Base-by-base conservation (phyloP, 2,888 invertebrate species). In the Epistrophe eligans region DNA sequence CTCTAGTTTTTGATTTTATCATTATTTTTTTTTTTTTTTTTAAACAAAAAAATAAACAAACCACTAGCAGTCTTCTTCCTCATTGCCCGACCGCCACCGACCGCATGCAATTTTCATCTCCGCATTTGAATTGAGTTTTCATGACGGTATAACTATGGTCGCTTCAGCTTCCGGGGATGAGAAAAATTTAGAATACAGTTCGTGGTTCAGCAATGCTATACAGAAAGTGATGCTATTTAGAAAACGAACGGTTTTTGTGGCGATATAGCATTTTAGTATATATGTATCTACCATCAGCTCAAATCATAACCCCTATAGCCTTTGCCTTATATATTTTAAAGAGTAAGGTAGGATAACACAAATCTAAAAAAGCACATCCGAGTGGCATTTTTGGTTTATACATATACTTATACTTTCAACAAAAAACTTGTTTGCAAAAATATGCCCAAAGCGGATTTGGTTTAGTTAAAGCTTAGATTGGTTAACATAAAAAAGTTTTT, bases 81-180 rank as follows among this genome's bases (percentile, higher is more conserved):
- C 35, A 40, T 40, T 40, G 40, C 13, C 40, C 60, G 7, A 11
- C 19, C 24, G 1, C 11, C 50, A 19, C 28, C 57, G 64, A 84
- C 84, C 84, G 72, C 84, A 80, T 80, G 55, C 80, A 80, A 80
- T 84, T 84, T 80, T 77, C 80, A 80, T 80, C 55, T 80, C 40
- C 11, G 55, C 77, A 72, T 64, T 77, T 84, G 80, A 60, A 72
- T 67, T 72, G 43, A 50, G 35, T 62, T 80, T 76, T 80, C 45
- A 71, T 71, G 70, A 60, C 62, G 73, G 62, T 55, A 24, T 24
- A 77, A 70, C 64, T 76, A 45, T 64, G 80, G 66, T 67, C 52
- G 76, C 64, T 66, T 48, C 66, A 52, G 72, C 45, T 50, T 52
- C 19, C 7, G 58, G 80, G 32, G 48, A 67, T 67, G 55, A 48